Conservation (phyloP, 2,113 vertebrate genomes). For the Oreochromis aureus region DNA sequence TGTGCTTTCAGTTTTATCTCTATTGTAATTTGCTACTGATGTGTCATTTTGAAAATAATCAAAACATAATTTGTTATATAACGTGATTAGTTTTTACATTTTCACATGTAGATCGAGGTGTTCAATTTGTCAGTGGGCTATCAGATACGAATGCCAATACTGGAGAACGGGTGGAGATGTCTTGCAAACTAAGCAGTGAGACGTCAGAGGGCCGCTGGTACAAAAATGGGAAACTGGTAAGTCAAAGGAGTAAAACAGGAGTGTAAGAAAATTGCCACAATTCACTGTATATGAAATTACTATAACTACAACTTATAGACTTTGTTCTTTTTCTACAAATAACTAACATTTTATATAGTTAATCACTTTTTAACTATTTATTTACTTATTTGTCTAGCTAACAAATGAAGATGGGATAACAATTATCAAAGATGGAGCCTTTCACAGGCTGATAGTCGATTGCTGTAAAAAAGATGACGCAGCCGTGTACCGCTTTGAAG, state of each 20-base stretch:
- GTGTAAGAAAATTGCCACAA: neutral
- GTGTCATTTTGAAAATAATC: neutral
- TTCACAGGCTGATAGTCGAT: constrained; percentile 73
- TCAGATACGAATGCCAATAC: constrained; percentile 61
- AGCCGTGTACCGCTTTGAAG: constrained; percentile 82
- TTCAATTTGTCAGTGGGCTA: constrained; percentile 75
- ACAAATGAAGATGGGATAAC: constrained; percentile 63
- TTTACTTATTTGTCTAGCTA: constrained; percentile 63
- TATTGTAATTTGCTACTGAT: neutral
- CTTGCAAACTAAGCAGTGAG: constrained; percentile 75
- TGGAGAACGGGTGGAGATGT: constrained; percentile 70
- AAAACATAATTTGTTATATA: neutral
- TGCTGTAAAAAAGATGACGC: constrained; percentile 69
- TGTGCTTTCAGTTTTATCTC: neutral
- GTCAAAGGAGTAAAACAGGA: neutral
- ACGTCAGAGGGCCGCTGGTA: constrained; percentile 76
- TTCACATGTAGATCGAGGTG: constrained; percentile 54
- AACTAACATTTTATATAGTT: neutral
- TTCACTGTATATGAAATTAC: neutral
- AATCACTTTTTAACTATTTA: neutral
- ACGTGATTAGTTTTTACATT: neutral
- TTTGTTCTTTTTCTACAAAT: neutral
- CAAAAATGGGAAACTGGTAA: constrained; percentile 83
- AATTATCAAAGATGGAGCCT: constrained; percentile 76
- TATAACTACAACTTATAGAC: neutral